Evolutionary conservation across 2,113 vertebrate genomes (phyloP).

Genomic region (Cercopithecus mona): DNA sequence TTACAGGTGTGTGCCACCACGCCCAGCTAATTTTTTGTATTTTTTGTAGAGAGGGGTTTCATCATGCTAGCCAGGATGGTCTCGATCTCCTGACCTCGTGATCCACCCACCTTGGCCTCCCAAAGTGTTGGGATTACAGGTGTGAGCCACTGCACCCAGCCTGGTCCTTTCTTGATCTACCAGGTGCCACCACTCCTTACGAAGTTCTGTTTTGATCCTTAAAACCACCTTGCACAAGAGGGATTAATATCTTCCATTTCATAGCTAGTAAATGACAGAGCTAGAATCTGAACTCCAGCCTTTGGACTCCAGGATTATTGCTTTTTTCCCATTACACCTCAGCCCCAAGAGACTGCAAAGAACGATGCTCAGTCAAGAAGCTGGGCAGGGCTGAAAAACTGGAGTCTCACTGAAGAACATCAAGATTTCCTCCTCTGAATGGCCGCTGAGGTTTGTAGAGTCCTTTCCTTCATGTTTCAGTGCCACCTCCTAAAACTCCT

Average conservation of each 20-base stretch:
- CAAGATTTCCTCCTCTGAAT: neutral
- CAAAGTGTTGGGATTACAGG: too few relatives aligned
- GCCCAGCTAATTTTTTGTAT: too few relatives aligned
- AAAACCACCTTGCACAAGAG: neutral
- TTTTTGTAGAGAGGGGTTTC: too few relatives aligned
- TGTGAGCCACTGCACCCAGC: too few relatives aligned
- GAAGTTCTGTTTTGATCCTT: neutral
- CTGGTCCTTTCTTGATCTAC: neutral
- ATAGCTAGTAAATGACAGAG: neutral
- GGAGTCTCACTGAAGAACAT: neutral
- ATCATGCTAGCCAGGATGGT: too few relatives aligned
- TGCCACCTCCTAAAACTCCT: neutral
- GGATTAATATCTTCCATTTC: neutral
- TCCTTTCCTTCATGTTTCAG: neutral
- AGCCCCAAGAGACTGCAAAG: neutral
- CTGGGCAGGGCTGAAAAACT: neutral
- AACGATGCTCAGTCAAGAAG: neutral
- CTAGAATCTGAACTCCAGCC: neutral
- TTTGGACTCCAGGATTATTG: neutral
- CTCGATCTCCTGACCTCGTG: too few relatives aligned
- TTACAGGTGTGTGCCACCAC: too few relatives aligned
- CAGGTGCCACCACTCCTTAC: neutral
- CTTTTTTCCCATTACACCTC: neutral
- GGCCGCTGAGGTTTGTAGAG: neutral
- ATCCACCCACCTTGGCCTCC: too few relatives aligned